Conservation (phyloP, 2,888 invertebrate species). For the Desoria tigrina region DNA sequence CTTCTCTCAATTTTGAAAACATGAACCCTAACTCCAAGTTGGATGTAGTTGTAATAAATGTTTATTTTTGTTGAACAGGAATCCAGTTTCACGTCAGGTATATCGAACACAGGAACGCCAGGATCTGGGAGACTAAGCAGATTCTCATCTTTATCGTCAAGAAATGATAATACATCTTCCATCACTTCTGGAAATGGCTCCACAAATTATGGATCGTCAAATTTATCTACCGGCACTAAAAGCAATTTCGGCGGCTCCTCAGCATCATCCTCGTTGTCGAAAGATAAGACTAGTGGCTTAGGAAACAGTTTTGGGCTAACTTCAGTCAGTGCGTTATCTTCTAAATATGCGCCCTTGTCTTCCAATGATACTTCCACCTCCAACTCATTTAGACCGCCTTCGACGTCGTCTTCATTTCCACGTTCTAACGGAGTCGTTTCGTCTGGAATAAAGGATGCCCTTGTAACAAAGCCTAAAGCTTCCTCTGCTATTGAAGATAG, state of each 20-base stretch:
- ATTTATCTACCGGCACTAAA: constrained; percentile 22
- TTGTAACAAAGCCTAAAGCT: background rate
- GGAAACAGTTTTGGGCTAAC: constrained; percentile 18
- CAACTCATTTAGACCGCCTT: background rate
- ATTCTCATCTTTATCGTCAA: constrained; percentile 34
- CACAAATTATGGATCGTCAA: constrained; percentile 6
- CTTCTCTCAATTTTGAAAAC: no score
- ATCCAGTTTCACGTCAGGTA: constrained; percentile 34
- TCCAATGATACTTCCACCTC: background rate
- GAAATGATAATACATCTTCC: constrained; percentile 20
- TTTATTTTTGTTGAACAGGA: constrained; percentile 35
- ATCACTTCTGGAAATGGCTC: constrained; percentile 12
- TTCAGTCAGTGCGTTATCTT: constrained; percentile 26
- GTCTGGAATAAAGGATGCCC: background rate
- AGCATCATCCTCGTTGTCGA: constrained; percentile 13
- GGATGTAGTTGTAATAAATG: no score
- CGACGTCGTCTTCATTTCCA: constrained; percentile 18
- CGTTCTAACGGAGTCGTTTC: constrained; percentile 20
- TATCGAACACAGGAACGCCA: constrained; percentile 13
- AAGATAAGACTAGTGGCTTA: constrained; percentile 24
- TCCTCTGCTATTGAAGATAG: background rate
- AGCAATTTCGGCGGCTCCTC: constrained; percentile 16
- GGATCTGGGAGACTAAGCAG: constrained; percentile 30
- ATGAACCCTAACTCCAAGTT: background rate
- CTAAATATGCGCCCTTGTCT: constrained; percentile 17